phyloP scores from a whole-genome alignment of 2,888 invertebrate species.

The Lysandra coridon region DNA sequence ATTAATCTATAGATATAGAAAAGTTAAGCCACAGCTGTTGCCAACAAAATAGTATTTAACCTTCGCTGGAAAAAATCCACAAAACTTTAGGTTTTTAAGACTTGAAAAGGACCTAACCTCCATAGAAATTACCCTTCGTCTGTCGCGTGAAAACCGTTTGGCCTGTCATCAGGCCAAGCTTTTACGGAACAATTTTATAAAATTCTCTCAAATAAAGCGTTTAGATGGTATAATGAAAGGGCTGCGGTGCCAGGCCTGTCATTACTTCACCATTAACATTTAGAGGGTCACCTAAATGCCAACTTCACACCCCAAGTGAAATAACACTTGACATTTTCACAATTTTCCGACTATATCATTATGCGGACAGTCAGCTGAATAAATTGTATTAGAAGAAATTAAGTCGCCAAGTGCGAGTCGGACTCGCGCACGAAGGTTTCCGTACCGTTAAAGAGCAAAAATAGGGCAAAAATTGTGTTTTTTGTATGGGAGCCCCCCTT shows the following conservation, averaged over 20 bases:
- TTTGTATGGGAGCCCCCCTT: no score
- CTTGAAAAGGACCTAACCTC: not conserved
- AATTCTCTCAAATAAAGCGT: constrained; percentile 3
- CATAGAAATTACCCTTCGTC: not conserved
- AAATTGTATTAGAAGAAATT: not conserved
- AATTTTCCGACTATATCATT: constrained; percentile 4
- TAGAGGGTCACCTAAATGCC: constrained; percentile 23
- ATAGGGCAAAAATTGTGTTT: no score
- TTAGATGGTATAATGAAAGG: constrained; percentile 27
- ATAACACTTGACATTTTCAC: constrained; percentile 25
- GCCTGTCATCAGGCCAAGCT: constrained; percentile 2
- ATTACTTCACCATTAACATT: constrained; percentile 26
- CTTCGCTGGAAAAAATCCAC: not conserved
- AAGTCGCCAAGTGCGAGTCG: not conserved
- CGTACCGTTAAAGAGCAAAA: no score
- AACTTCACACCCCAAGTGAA: constrained; percentile 25
- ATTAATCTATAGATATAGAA: no score
- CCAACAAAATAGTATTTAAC: not conserved
- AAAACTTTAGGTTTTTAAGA: not conserved
- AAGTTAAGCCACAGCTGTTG: no score
- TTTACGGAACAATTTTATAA: constrained; percentile 9
- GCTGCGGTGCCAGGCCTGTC: constrained; percentile 29
- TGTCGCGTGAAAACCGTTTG: not conserved
- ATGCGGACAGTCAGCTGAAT: not conserved
- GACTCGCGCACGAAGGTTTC: no score